These are phyloP conservation scores for Leptopilina drosophilae DNA, from an alignment of 2,888 invertebrate species.

Conservation along the genomic window DNA sequence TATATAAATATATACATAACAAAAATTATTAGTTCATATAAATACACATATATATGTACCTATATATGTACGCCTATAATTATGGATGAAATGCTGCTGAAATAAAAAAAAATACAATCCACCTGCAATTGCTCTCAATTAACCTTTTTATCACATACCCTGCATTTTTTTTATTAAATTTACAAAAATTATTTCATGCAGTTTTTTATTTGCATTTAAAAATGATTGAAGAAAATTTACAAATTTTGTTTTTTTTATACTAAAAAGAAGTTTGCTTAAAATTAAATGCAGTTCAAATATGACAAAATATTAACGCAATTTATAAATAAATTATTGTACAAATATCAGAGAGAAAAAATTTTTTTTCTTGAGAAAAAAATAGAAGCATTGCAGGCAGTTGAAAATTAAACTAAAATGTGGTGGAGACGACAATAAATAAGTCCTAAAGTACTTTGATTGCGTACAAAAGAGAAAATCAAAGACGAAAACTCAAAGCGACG, in stretches of 20 bases:
- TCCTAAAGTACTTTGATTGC: conserved; percentile 60
- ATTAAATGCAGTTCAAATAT: too few species aligned
- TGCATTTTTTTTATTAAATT: conserved; percentile 1
- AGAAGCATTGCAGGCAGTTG: conserved; percentile 52
- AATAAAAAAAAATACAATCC: conserved; percentile 62
- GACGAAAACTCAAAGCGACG: conserved; percentile 61
- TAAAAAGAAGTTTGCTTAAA: too few species aligned
- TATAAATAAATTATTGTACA: too few species aligned
- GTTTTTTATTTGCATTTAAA: background rate
- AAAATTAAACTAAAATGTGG: conserved; percentile 57
- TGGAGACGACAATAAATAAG: conserved; percentile 69
- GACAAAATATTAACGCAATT: background rate
- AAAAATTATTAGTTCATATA: too few species aligned
- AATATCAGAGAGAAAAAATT: too few species aligned
- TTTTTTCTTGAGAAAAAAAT: background rate
- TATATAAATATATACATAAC: conserved; percentile 54
- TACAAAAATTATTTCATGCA: conserved; percentile 8
- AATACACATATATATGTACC: too few species aligned
- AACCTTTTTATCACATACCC: conserved; percentile 26
- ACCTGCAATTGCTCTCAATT: conserved; percentile 59
- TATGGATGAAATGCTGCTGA: conserved; percentile 69
- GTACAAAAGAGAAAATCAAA: conserved; percentile 58
- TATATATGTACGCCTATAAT: conserved; percentile 49
- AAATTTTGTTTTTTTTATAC: too few species aligned
- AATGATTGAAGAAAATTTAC: too few species aligned